Conservation (phyloP, 1,140 invertebrate genomes). For the Drosophila lini region DNA sequence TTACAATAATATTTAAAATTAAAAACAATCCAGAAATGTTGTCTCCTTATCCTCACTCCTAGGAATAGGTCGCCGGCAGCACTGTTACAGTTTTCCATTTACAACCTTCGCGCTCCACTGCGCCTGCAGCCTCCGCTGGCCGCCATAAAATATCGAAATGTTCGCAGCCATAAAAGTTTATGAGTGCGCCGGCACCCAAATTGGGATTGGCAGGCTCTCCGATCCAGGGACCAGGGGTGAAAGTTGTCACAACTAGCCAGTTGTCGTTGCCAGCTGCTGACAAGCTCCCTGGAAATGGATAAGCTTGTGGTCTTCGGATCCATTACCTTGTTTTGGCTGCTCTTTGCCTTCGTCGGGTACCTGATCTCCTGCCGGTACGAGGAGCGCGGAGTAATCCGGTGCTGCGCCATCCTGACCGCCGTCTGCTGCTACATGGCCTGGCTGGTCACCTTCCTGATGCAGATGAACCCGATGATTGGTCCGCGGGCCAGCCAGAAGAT, state of each 20-base stretch:
- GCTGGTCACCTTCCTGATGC: constrained; percentile 64
- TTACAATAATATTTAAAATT: background rate
- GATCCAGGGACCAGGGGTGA: constrained; percentile 17
- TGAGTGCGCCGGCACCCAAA: constrained; percentile 55
- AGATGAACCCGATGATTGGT: constrained; percentile 59
- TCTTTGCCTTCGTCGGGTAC: constrained; percentile 29
- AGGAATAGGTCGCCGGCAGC: background rate
- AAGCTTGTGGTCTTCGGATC: constrained; percentile 8
- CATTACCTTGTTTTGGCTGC: constrained; percentile 35
- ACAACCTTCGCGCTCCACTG: constrained; percentile 64
- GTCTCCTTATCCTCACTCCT: background rate
- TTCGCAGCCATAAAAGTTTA: constrained; percentile 72
- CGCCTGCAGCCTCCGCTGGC: constrained; percentile 52
- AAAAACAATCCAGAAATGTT: background rate
- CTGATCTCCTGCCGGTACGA: constrained; percentile 17
- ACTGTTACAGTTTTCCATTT: constrained; percentile 67
- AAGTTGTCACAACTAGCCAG: constrained; percentile 52
- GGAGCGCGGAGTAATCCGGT: constrained; percentile 44
- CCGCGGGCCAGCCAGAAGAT: constrained; percentile 27
- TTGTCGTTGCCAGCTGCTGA: constrained; percentile 8
- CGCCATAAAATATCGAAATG: constrained; percentile 71
- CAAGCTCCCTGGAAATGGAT: constrained; percentile 47
- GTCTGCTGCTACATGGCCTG: constrained; percentile 66
- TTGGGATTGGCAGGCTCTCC: constrained; percentile 49
- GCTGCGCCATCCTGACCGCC: constrained; percentile 45